A percentile compares a stretch with the other conserved stretches of the same genome.
Conservation (phyloP, 2,888 invertebrate genomes). For the Romanomermis culicivorax region DNA sequence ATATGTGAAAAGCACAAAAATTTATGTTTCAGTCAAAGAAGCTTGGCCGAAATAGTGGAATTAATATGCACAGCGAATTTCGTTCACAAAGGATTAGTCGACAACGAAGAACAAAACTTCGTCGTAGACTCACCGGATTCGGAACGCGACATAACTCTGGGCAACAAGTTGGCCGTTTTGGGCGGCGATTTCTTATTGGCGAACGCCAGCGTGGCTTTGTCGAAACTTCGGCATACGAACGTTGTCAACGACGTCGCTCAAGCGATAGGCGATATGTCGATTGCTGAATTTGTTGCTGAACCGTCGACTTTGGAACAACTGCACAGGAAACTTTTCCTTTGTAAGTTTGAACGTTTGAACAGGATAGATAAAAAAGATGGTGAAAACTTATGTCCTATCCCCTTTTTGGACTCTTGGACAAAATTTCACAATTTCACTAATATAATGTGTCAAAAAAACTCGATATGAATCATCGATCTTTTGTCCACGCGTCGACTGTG, state of each 20-base stretch:
- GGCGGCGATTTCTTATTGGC: slow-evolving; percentile 72
- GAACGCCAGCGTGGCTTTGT: slow-evolving; percentile 65
- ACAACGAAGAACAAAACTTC: slow-evolving; percentile 33
- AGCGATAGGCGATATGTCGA: not conserved
- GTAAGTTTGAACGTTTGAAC: not conserved
- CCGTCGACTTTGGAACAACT: not conserved
- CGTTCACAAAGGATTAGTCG: slow-evolving; percentile 67
- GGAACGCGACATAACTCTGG: slow-evolving; percentile 60
- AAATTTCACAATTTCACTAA: no score
- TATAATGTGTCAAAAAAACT: no score
- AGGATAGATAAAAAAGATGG: no score
- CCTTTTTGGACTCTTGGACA: no score
- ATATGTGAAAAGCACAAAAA: no score
- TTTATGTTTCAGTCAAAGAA: slow-evolving; percentile 52
- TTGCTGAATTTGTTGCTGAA: not conserved
- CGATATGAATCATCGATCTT: no score
- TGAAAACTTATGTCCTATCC: no score
- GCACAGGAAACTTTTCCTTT: not conserved
- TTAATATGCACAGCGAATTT: slow-evolving; percentile 80
- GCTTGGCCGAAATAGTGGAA: slow-evolving; percentile 79
- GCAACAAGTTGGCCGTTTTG: slow-evolving; percentile 76
- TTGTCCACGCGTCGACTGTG: no score
- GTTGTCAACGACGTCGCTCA: slow-evolving; percentile 20
- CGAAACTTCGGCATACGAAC: slow-evolving; percentile 44
- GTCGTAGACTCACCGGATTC: slow-evolving; percentile 24